These are phyloP conservation scores for Hylomyscus alleni DNA, from an alignment of 2,797 vertebrate genomes.

Conservation along the genomic window DNA sequence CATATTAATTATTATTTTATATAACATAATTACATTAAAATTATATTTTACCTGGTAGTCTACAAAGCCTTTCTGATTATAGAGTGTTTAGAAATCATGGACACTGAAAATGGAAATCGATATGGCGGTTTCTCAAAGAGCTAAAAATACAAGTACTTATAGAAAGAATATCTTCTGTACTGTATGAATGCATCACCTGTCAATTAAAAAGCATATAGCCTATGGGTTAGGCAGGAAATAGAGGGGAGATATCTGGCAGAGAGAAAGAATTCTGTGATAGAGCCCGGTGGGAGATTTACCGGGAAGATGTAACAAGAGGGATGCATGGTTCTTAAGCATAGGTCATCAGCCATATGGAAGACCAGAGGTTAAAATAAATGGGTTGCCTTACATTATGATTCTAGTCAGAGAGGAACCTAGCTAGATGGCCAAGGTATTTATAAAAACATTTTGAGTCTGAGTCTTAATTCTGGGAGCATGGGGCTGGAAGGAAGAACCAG, in stretches of 20 bases:
- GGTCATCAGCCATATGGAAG: no score
- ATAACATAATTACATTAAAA: not conserved
- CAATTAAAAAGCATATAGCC: not conserved
- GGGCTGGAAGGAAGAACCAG: no score
- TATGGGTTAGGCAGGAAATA: not conserved
- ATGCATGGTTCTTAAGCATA: no score
- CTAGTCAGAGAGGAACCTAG: no score
- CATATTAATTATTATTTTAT: not conserved
- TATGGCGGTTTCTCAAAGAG: not conserved
- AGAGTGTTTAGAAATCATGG: not conserved
- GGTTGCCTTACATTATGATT: no score
- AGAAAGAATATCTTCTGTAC: not conserved
- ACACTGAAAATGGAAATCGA: not conserved
- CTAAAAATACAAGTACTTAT: not conserved
- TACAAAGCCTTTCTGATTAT: not conserved
- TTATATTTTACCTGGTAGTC: not conserved
- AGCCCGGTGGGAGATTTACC: no score
- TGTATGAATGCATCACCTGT: not conserved
- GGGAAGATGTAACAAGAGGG: no score
- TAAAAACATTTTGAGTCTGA: no score
- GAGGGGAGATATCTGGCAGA: not conserved
- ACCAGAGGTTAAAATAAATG: no score
- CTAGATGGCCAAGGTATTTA: no score
- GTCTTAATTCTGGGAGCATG: no score
- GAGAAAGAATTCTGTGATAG: not conserved